Percentiles rank a stretch among this genome's conserved stretches.
These are phyloP conservation scores for Idaea dimidiata DNA, from an alignment of 2,888 invertebrate species.

Conservation along the genomic window DNA sequence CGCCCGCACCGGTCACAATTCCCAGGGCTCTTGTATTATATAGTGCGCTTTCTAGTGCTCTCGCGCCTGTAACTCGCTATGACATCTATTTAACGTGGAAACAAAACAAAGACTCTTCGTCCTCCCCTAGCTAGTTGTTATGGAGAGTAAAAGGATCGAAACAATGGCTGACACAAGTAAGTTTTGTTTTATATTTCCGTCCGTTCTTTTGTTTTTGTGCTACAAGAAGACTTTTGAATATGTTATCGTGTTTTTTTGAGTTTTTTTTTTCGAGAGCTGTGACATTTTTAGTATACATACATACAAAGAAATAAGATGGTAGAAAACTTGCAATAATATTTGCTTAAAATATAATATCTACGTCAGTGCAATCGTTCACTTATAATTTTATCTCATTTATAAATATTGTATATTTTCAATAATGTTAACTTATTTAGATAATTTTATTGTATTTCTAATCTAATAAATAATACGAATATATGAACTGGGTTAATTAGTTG, in stretches of 20 bases:
- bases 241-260: neutral
- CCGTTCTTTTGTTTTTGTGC: conserved; percentile 21
- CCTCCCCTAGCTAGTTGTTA: conserved; percentile 29
- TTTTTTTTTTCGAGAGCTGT: conserved; percentile 5
- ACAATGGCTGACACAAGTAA: conserved; percentile 52
- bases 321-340: too few species aligned
- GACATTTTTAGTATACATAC: neutral
- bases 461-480: too few species aligned
- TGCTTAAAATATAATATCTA: too few species aligned
- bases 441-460: too few species aligned
- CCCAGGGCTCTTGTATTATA: conserved; percentile 57
- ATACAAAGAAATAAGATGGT: too few species aligned
- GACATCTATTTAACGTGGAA: conserved; percentile 51
- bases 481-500: neutral
- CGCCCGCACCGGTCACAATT: conserved; percentile 52
- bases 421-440: too few species aligned
- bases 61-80: conserved; percentile 45
- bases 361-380: too few species aligned
- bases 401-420: too few species aligned
- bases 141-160: conserved; percentile 42
- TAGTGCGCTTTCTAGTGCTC: conserved; percentile 61
- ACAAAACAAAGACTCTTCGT: conserved; percentile 31
- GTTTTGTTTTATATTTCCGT: conserved; percentile 36
- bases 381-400: too few species aligned
- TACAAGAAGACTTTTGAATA: conserved; percentile 10